Conservation (phyloP, 2,888 invertebrate genomes). For the Tinea pellionella region DNA sequence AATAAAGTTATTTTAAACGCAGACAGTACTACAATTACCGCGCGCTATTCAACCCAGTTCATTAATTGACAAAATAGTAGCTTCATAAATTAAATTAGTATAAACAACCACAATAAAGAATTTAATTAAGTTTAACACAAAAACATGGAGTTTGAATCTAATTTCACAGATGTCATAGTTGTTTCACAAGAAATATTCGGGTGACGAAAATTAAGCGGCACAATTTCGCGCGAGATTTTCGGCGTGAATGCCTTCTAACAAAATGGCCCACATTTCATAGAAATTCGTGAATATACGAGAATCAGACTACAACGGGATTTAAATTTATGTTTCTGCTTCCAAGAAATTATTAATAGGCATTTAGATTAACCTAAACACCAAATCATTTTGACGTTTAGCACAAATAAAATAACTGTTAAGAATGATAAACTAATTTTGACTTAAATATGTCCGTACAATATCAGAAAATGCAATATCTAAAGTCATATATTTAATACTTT, state of each 20-base stretch:
- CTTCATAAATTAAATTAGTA: background rate
- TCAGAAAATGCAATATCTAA: background rate
- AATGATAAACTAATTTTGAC: too few relatives aligned
- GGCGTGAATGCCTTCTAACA: conserved; percentile 14
- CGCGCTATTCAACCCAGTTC: too few relatives aligned
- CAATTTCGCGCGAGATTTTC: conserved; percentile 9
- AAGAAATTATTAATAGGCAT: background rate
- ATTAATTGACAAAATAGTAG: too few relatives aligned
- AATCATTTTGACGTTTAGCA: too few relatives aligned
- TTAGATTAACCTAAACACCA: too few relatives aligned
- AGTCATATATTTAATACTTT: background rate
- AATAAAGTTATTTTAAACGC: too few relatives aligned
- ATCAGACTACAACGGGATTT: background rate
- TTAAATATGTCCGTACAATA: too few relatives aligned
- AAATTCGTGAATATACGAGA: conserved; percentile 14
- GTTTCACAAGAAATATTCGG: conserved; percentile 19
- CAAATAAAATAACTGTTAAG: too few relatives aligned
- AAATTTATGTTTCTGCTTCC: background rate
- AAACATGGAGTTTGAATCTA: conserved; percentile 15
- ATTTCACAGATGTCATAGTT: conserved; percentile 21
- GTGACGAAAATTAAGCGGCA: conserved; percentile 19
- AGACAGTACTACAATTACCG: too few relatives aligned
- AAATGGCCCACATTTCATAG: conserved; percentile 21
- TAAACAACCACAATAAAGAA: background rate
- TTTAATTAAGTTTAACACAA: background rate